Conservation (phyloP, 2,888 invertebrate species). For the Phaonia tiefii region DNA sequence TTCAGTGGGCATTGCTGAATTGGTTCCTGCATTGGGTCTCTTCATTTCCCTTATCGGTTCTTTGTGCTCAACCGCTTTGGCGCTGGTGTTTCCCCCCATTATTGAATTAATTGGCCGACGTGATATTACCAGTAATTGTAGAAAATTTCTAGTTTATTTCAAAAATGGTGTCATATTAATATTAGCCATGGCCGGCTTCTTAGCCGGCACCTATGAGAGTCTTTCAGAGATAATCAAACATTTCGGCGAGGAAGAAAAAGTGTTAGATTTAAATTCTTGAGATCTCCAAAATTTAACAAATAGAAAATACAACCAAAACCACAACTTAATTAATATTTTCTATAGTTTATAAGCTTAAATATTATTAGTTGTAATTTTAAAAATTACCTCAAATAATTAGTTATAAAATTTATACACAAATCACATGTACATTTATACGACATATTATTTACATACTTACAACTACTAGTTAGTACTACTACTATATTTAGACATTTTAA, state of each 20-base stretch:
- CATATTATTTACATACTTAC: constrained; percentile 3
- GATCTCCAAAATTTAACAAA: neutral
- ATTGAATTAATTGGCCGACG: constrained; percentile 89
- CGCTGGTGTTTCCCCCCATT: constrained; percentile 93
- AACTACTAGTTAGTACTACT: neutral
- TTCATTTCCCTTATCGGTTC: constrained; percentile 97
- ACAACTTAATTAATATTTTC: constrained; percentile 9
- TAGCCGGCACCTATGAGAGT: constrained; percentile 89
- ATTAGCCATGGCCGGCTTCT: constrained; percentile 86
- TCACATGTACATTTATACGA: constrained; percentile 24
- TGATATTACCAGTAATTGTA: constrained; percentile 82
- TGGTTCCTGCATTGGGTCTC: constrained; percentile 91
- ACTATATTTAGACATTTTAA: constrained; percentile 23
- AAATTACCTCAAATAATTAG: constrained; percentile 67
- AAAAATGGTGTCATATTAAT: constrained; percentile 86
- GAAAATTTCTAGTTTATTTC: constrained; percentile 80
- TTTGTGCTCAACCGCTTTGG: constrained; percentile 92
- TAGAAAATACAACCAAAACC: neutral
- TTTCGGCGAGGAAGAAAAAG: constrained; percentile 71
- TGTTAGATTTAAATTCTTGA: neutral
- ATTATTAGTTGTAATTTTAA: constrained; percentile 38
- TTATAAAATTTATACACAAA: constrained; percentile 41
- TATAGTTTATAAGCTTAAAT: constrained; percentile 16
- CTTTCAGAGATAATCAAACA: constrained; percentile 79
- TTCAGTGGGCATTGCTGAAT: constrained; percentile 91